Percentiles rank a stretch among this genome's conserved stretches.
These are phyloP conservation scores for Harpalus rubripes DNA, from an alignment of 2,888 invertebrate species.

Conservation along the genomic window DNA sequence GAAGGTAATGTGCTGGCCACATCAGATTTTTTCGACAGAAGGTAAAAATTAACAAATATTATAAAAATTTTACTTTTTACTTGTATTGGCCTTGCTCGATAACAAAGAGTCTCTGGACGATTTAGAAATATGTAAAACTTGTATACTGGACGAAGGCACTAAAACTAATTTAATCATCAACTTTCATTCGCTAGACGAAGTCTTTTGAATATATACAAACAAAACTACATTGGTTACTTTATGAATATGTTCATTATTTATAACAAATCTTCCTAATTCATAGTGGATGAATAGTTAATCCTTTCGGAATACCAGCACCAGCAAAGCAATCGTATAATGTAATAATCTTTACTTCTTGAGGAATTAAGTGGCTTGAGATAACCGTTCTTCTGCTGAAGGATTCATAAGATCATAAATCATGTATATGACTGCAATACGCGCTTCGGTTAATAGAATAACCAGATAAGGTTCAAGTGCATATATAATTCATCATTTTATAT, in stretches of 20 bases:
- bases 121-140: too few relatives aligned
- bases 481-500: slow-evolving; percentile 46
- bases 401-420: slow-evolving; percentile 26
- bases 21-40: too few relatives aligned
- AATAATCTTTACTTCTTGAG: not conserved
- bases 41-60: too few relatives aligned
- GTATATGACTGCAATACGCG: slow-evolving; percentile 6
- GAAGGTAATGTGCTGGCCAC: too few relatives aligned
- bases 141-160: too few relatives aligned
- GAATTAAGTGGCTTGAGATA: not conserved
- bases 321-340: slow-evolving; percentile 3
- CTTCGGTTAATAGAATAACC: slow-evolving; percentile 34
- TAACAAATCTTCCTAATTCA: not conserved
- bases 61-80: too few relatives aligned
- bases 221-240: slow-evolving; percentile 1
- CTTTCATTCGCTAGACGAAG: too few relatives aligned
- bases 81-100: too few relatives aligned
- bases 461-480: slow-evolving; percentile 30
- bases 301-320: not conserved
- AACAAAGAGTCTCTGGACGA: too few relatives aligned
- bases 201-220: not conserved
- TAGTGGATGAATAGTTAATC: not conserved
- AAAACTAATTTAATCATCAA: too few relatives aligned
- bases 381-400: not conserved
- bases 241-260: not conserved